Evolutionary conservation across 2,113 vertebrate genomes (phyloP).

Genomic region (Zosterops lateralis): DNA sequence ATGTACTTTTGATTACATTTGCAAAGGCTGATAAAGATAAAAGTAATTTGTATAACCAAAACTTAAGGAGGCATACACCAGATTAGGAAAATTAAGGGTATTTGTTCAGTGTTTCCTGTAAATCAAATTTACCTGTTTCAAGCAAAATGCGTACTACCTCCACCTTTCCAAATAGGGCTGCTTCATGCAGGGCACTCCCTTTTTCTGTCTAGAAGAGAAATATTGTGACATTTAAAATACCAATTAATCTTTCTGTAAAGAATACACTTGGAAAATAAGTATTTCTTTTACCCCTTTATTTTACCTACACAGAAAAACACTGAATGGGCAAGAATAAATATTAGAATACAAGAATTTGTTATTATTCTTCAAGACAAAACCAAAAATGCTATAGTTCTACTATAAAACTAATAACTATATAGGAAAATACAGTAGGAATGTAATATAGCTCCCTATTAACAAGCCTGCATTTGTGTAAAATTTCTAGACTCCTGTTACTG

Average conservation of each 20-base stretch:
- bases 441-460: not conserved
- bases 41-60: not conserved
- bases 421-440: not conserved
- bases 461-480: not conserved
- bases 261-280: not conserved
- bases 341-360: not conserved
- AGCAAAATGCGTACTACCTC: conserved; percentile 93
- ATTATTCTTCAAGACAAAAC: not conserved
- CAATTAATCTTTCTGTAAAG: not conserved
- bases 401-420: not conserved
- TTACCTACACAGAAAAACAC: not conserved
- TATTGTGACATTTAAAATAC: not conserved
- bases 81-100: not conserved
- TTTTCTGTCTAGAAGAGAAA: conserved; percentile 88
- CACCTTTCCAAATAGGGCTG: conserved; percentile 94
- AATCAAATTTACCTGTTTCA: conserved; percentile 85
- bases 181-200: conserved; percentile 94
- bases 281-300: not conserved
- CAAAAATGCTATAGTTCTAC: not conserved
- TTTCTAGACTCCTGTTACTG: not conserved
- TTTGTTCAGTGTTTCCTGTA: not conserved
- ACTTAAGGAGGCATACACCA: not conserved
- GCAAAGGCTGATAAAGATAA: not conserved
- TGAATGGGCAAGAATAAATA: not conserved
- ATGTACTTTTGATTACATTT: not conserved